Percentiles rank a stretch among this genome's conserved stretches.
Conservation (phyloP, 1,140 invertebrate species). For the Sinonovacula constricta region DNA sequence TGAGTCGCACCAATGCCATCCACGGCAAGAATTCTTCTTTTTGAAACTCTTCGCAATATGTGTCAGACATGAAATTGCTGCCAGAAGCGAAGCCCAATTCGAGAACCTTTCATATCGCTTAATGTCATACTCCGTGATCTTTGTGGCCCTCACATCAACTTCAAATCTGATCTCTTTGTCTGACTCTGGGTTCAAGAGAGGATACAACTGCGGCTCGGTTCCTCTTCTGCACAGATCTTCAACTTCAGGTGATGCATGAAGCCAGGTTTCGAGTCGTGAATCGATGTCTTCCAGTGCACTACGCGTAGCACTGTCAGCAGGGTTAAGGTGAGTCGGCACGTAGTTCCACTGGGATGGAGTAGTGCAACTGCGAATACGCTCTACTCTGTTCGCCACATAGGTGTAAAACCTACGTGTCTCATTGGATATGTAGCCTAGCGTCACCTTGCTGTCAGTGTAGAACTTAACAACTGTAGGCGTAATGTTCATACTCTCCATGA, state of each 20-base stretch:
- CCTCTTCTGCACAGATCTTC: not conserved
- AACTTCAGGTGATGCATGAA: conserved; percentile 1
- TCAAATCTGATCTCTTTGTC: not conserved
- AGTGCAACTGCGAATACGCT: conserved; percentile 4
- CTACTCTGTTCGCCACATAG: conserved; percentile 29
- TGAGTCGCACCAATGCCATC: conserved; percentile 17
- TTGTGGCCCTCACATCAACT: not conserved
- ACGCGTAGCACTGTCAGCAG: not conserved
- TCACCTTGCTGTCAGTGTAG: conserved; percentile 49
- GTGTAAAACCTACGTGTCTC: conserved; percentile 31
- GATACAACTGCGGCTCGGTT: not conserved
- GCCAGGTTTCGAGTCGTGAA: not conserved
- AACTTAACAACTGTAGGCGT: not conserved
- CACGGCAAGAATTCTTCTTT: not conserved
- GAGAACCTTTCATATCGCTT: not conserved
- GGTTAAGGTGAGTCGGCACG: not conserved
- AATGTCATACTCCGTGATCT: not conserved
- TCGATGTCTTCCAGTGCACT: conserved; percentile 4
- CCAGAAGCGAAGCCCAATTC: not conserved
- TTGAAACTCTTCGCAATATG: not conserved
- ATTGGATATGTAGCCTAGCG: conserved; percentile 39
- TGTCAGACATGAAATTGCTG: not conserved
- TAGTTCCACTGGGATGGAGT: not conserved
- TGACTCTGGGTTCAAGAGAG: not conserved
- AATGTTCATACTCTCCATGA: conserved; percentile 6